Evolutionary conservation across 2,113 vertebrate species (phyloP), one percentile per base, ranked within the genome.

Genomic region (Eclectus roratus): DNA sequence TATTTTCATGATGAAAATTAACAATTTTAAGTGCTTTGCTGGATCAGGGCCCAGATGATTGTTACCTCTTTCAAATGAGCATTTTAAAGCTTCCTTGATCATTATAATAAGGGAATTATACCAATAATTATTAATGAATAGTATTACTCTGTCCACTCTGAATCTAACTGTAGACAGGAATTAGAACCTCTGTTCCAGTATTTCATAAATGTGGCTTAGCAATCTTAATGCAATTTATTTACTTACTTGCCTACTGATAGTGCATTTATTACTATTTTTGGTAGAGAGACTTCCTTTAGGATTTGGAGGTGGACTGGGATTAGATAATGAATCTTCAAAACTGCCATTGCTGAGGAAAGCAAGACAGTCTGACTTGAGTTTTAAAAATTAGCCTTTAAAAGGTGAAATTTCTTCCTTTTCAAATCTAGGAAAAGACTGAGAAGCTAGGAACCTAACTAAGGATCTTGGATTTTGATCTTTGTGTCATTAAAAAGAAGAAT

Each of bases 111-210:
- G 41, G 70, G 89, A 93, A 91, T 95, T 93, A 89, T 70, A 80
- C 31, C 37, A 80, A 82, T 92, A 95, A 93, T 93, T 95, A 95
- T 91, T 93, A 96, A 91, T 93, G 28, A 91, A 89, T 73, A 80
- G 25, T 70, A 87, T 80, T 85, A 87, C 46, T 58, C 20, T 77
- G 16, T 85, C 65, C 52, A 33, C 33, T 25, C 18, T 73, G 70
- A 91, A 44, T 82, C 37, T 73, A 53, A 41, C 44, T 60, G 50
- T 18, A 12, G 71, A 44, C 12, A 74, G 49, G 52, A 91, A 87
- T 85, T 85, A 76, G 41, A 81, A 25, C 46, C 31, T 71, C 20
- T 5, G 53, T 77, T 95, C 58, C 61, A 77, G 19, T 91, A 80
- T 52, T 94, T 88, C 47, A 35, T 80, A 73, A 87, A 73, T 29